Conservation (phyloP, 2,113 vertebrate genomes). For the Pipa parva region DNA sequence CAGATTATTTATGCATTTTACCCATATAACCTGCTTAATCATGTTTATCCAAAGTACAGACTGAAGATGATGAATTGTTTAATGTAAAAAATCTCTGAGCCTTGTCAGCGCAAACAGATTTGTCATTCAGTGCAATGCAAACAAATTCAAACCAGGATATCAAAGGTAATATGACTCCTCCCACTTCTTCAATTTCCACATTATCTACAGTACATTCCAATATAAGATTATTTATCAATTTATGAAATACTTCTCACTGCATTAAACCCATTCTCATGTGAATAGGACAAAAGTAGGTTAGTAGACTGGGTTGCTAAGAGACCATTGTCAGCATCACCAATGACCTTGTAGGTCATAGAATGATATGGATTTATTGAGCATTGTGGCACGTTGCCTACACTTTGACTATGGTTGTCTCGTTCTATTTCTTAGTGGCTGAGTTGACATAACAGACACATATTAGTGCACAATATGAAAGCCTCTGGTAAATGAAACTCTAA, state of each 20-base stretch:
- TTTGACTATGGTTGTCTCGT: slow-evolving; percentile 57
- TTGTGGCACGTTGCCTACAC: slow-evolving; percentile 61
- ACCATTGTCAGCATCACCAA: slow-evolving; percentile 66
- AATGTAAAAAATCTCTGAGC: too few species aligned
- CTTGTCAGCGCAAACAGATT: neutral
- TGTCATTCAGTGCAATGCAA: neutral
- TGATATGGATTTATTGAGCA: slow-evolving; percentile 74
- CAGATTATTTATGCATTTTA: too few species aligned
- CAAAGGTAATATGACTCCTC: neutral
- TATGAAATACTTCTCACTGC: slow-evolving; percentile 63
- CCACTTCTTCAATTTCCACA: neutral
- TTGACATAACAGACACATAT: slow-evolving; percentile 42
- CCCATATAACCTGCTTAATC: too few species aligned
- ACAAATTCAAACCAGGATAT: neutral
- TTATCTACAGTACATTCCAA: slow-evolving; percentile 7
- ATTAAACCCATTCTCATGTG: slow-evolving; percentile 70
- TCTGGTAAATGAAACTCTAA: slow-evolving; percentile 41
- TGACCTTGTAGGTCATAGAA: slow-evolving; percentile 71
- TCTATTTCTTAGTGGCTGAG: slow-evolving; percentile 57
- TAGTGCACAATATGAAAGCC: slow-evolving; percentile 27
- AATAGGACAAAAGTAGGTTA: slow-evolving; percentile 74
- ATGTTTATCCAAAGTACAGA: too few species aligned
- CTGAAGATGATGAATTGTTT: too few species aligned
- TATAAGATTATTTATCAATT: slow-evolving; percentile 57
- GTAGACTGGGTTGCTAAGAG: slow-evolving; percentile 76